A percentile compares a stretch with the other conserved stretches of the same genome.
These are phyloP conservation scores for Reticulitermes speratus DNA, from an alignment of 1,140 invertebrate genomes.

Conservation along the genomic window DNA sequence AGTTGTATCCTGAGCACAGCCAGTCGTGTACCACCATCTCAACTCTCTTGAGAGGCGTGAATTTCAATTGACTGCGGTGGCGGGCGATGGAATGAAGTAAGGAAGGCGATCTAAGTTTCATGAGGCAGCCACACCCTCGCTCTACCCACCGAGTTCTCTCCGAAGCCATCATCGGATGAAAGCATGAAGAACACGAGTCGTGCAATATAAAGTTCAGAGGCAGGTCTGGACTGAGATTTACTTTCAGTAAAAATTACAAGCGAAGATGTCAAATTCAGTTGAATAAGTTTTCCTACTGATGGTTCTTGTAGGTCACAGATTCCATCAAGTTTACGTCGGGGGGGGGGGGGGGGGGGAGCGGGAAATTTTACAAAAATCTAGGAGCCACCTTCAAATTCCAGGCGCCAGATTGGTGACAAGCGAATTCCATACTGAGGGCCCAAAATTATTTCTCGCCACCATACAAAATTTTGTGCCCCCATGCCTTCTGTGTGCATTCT, in stretches of 20 bases:
- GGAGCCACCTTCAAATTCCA: too few species aligned
- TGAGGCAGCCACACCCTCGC: not conserved
- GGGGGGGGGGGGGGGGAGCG: too few species aligned
- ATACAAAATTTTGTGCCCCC: too few species aligned
- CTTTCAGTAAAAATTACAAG: not conserved
- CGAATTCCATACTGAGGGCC: too few species aligned
- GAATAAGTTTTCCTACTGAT: too few species aligned
- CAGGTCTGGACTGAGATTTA: not conserved
- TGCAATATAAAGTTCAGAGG: not conserved
- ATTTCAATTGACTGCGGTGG: slow-evolving; percentile 23
- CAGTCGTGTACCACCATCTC: not conserved
- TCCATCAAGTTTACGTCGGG: too few species aligned
- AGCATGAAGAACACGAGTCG: not conserved
- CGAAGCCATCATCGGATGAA: not conserved
- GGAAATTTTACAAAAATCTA: too few species aligned
- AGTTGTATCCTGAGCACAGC: not conserved
- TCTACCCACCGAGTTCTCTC: not conserved
- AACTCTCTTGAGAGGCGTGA: slow-evolving; percentile 1
- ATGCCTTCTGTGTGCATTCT: too few species aligned
- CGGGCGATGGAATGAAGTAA: not conserved
- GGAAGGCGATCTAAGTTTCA: not conserved
- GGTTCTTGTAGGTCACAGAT: too few species aligned
- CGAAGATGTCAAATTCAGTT: not conserved
- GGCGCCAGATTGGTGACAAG: too few species aligned
- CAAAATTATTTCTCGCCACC: too few species aligned